A percentile compares a stretch with the other conserved stretches of the same genome.
Conservation (phyloP, 30 jellyfish, hydroid and myxozoan species). For the Turritopsis dohrnii region DNA sequence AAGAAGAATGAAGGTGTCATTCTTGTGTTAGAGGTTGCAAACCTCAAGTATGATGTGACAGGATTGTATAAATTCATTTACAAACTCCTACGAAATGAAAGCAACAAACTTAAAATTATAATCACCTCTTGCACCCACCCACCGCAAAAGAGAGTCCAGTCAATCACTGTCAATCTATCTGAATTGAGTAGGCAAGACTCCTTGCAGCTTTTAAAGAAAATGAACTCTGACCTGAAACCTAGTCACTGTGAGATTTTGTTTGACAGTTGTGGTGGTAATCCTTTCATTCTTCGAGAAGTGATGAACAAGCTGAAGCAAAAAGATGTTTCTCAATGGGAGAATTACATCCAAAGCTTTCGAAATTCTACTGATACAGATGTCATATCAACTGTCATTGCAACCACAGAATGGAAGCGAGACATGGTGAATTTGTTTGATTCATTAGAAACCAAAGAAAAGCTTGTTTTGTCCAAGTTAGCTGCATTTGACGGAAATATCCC, state of each 20-base stretch:
- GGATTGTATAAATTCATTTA: not conserved
- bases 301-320: constrained; percentile 3
- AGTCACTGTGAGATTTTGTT: not conserved
- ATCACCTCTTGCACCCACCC: not conserved
- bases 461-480: constrained; percentile 8
- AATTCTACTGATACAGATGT: not conserved
- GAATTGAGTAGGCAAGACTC: constrained; percentile 1
- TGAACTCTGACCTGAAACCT: constrained; percentile 2
- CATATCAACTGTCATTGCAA: not conserved
- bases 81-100: constrained; percentile 9
- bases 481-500: constrained; percentile 14
- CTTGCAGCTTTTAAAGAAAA: not conserved
- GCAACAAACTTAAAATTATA: not conserved
- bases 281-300: constrained; percentile 16
- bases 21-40: constrained; percentile 6
- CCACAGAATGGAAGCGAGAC: not conserved
- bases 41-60: not conserved
- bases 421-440: constrained; percentile 20
- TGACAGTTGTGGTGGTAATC: constrained; percentile 27
- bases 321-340: not conserved
- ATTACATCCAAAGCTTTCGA: not conserved
- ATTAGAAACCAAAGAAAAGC: constrained; percentile 16
- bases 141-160: not conserved
- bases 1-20: not conserved
- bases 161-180: not conserved